Evolutionary conservation across 1,140 invertebrate genomes (phyloP), one percentile per base, ranked within the genome.

Genomic region (Bilobella aurantiaca): DNA sequence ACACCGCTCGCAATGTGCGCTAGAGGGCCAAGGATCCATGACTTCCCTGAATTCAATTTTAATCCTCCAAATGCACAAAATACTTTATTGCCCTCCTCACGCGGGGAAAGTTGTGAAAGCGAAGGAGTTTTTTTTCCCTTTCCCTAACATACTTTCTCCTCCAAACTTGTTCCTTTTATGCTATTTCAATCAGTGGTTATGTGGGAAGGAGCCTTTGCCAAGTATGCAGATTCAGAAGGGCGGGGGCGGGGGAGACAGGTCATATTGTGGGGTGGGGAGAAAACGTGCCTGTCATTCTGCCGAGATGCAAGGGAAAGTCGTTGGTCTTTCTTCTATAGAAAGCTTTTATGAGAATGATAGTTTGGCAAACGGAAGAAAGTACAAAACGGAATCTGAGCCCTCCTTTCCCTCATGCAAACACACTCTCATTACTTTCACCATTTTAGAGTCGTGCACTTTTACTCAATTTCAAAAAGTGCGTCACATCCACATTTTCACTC

Each of bases 1-100:
- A n/a, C n/a, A n/a, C n/a, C n/a, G n/a, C n/a, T n/a, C n/a, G n/a
- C n/a, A n/a, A n/a, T n/a, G n/a, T n/a, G n/a, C n/a, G n/a, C n/a
- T n/a, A n/a, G n/a, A 30, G 25, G 2, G 14, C 30, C 23, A 34
- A 62, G 12, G 29, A 23, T 21, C 27, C 23, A 32, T 16, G 53
- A 3, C 5, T 58, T 12, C 25, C 8, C 16, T 63, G 47, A 60
- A 66, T 64, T 69, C 64, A 64, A 69, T 69, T 69, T 66, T 69
- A 69, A 69, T 69, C 64, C 64, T 47, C 47, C 62, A 69, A 69
- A 69, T 66, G 68, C 64, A 69, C 68, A 69, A 61, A 64, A 64
- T 63, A 65, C 60, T 65, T 65, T 61, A 65, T 61, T 65, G 16
- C 58, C 34, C 42, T 46, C 21, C 21, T 53, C 21, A 23, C 49